These are phyloP conservation scores for Aethes cnicana DNA, from an alignment of 2,888 invertebrate genomes.

Conservation along the genomic window DNA sequence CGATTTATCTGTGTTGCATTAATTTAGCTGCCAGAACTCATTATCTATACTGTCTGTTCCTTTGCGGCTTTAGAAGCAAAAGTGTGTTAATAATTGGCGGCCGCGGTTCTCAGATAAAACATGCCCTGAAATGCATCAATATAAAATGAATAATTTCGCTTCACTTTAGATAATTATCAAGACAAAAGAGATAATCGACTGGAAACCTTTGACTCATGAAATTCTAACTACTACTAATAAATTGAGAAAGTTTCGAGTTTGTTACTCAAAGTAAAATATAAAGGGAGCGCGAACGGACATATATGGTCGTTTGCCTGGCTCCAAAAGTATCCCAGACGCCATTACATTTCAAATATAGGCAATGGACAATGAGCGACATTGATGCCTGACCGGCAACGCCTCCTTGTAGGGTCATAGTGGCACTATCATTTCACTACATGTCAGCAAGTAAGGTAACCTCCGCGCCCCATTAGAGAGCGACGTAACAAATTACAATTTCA, in stretches of 20 bases:
- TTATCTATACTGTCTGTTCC: constrained; percentile 43
- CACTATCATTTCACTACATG: constrained; percentile 46
- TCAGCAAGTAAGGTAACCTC: constrained; percentile 59
- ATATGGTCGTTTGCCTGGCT: background rate
- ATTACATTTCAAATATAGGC: constrained; percentile 53
- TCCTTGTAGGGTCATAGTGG: constrained; percentile 54
- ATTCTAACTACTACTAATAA: too few species aligned
- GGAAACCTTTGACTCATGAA: too few species aligned
- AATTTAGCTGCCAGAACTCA: constrained; percentile 47
- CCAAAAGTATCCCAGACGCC: constrained; percentile 30
- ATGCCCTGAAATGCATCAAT: constrained; percentile 13
- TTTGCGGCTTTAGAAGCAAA: constrained; percentile 27
- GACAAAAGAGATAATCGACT: constrained; percentile 21
- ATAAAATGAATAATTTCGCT: constrained; percentile 17
- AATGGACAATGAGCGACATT: constrained; percentile 61
- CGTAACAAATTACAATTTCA: constrained; percentile 76
- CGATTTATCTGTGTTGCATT: constrained; percentile 38
- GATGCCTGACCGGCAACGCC: constrained; percentile 52
- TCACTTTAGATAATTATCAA: too few species aligned
- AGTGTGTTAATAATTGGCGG: constrained; percentile 28
- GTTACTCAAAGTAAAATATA: too few species aligned
- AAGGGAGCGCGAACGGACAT: too few species aligned
- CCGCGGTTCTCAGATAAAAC: constrained; percentile 26
- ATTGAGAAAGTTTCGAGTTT: too few species aligned
- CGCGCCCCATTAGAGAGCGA: constrained; percentile 55